Percentiles rank a stretch among this genome's conserved stretches.
Evolutionary conservation across 2,797 vertebrate species (phyloP).

Genomic region (Crocodylus rhombifer): DNA sequence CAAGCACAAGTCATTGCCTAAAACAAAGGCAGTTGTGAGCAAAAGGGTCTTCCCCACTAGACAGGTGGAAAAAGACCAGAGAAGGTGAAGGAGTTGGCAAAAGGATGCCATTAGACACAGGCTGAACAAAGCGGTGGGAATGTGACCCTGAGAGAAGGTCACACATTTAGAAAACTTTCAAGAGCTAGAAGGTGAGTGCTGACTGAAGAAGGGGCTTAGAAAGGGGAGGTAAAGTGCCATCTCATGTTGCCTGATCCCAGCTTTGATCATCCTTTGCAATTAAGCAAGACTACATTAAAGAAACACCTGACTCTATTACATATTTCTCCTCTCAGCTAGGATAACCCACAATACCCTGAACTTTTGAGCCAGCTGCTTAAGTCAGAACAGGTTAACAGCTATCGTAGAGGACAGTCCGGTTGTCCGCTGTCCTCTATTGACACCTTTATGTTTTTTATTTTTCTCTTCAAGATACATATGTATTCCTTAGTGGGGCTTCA

Average conservation of each 20-base stretch:
- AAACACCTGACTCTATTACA: no score
- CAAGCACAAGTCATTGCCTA: not conserved
- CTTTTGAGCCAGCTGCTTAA: conserved; percentile 2
- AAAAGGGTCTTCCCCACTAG: not conserved
- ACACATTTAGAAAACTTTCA: not conserved
- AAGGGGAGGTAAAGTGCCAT: not conserved
- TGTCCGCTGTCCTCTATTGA: no score
- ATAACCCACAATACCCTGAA: no score
- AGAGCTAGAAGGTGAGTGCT: not conserved
- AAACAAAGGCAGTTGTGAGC: conserved; percentile 14
- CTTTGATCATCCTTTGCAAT: not conserved
- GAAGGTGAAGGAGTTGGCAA: not conserved
- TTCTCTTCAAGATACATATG: not conserved
- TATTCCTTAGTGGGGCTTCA: not conserved
- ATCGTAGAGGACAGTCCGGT: not conserved
- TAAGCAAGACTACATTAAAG: not conserved
- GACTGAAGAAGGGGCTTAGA: not conserved
- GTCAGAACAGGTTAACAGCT: not conserved
- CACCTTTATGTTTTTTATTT: no score
- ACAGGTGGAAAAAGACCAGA: not conserved
- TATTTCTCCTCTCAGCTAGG: no score
- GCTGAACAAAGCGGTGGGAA: not conserved
- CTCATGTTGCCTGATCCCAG: not conserved
- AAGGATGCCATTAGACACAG: not conserved
- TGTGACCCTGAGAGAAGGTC: no score